Base-by-base conservation (phyloP, 2,888 invertebrate species). In the Ariolimax columbianus region DNA sequence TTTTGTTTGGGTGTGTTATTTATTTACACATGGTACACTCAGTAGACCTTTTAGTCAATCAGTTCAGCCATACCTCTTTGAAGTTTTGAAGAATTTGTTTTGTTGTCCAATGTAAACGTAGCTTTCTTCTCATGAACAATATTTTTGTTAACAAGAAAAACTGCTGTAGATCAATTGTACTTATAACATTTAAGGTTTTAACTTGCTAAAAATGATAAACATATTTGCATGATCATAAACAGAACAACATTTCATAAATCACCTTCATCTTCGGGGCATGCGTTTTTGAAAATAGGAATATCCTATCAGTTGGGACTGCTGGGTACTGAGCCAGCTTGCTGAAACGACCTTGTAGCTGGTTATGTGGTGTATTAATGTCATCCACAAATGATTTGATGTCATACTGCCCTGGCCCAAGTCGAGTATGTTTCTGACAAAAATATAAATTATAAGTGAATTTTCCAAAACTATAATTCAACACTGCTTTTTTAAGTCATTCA, bases 391-490 rank as follows among this genome's bases (percentile, higher is more conserved):
- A 91, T 82, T 90, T 90, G 70, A 92, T 80, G 6, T 90, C 88
- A 83, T 93, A 93, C 86, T 93, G 92, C 40, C 93, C 93, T 36
- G 93, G 93, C 36, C 92, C 92, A 83, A 92, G 87, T 79, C 91
- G 89, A 43, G 89, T 89, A 51, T 88, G 87, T 90, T 89, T 90
- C 93, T 93, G 89, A 19, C 86, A 84, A 51, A 75, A 66, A 30
- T 7, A 63, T 9, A 63, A 30, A 30, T n/a, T 30, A 30, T 66
- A 19, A 30, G 19, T 30, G 17, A n/a, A n/a, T n/a, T n/a, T n/a
- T n/a, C n/a, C n/a, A n/a, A n/a, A n/a, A n/a, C n/a, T n/a, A n/a
- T n/a, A n/a, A n/a, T n/a, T n/a, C n/a, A n/a, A n/a, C n/a, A n/a
- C n/a, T n/a, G n/a, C n/a, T n/a, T n/a, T n/a, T n/a, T n/a, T n/a